These are phyloP conservation scores for Siniperca obscura DNA, from an alignment of 2,797 vertebrate genomes.

Conservation along the genomic window DNA sequence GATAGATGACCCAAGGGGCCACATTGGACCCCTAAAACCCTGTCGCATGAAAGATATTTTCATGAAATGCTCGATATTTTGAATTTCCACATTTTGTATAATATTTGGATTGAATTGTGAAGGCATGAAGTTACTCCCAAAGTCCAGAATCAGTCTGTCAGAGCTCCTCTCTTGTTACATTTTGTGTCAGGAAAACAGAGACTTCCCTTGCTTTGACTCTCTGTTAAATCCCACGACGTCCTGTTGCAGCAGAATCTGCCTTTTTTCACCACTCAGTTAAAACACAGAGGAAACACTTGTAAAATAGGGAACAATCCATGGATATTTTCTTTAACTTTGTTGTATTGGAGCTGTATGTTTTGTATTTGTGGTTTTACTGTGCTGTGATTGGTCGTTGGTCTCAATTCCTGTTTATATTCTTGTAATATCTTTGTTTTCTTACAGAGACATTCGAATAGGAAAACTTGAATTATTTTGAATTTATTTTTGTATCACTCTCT, in stretches of 20 bases:
- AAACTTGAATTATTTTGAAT: slow-evolving; percentile 74
- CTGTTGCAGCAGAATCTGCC: slow-evolving; percentile 30
- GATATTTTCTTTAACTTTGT: slow-evolving; percentile 32
- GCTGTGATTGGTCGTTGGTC: slow-evolving; percentile 47
- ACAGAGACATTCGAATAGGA: slow-evolving; percentile 64
- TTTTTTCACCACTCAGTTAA: slow-evolving; percentile 16
- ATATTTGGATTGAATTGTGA: neutral
- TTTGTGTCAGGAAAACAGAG: slow-evolving; percentile 24
- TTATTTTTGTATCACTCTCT: slow-evolving; percentile 77
- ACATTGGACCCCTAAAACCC: neutral
- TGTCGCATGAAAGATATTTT: neutral
- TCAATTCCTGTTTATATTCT: slow-evolving; percentile 56
- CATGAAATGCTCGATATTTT: neutral
- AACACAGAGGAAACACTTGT: neutral
- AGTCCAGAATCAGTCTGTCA: neutral
- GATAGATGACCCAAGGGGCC: neutral
- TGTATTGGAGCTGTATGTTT: slow-evolving; percentile 58
- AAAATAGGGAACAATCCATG: neutral
- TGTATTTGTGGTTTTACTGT: slow-evolving; percentile 67
- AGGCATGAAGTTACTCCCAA: neutral
- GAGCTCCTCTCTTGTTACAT: neutral
- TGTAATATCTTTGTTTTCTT: slow-evolving; percentile 55
- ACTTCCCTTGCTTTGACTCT: neutral
- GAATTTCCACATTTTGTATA: slow-evolving; percentile 16
- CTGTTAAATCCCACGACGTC: slow-evolving; percentile 13